A percentile compares a stretch with the other conserved stretches of the same genome.
phyloP scores from a whole-genome alignment of 2,888 invertebrate species.

The Caenorhabditis wallacei region DNA sequence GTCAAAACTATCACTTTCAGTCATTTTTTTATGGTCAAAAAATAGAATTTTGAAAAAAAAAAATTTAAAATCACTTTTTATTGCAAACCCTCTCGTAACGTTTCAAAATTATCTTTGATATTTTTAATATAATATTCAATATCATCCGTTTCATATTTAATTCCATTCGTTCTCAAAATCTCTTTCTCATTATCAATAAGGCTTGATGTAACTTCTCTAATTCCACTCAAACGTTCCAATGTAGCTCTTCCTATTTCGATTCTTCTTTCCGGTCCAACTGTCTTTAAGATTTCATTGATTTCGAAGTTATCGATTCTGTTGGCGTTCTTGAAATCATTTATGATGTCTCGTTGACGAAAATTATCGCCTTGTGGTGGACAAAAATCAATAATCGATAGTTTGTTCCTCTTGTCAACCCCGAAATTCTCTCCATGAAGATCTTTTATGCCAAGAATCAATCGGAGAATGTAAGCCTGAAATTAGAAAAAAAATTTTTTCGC shows the following conservation, averaged over 20 bases:
- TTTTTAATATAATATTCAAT: conserved; percentile 28
- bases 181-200: conserved; percentile 32
- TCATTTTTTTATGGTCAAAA: no score
- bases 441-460: conserved; percentile 14
- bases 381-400: conserved; percentile 32
- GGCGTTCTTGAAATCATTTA: no score
- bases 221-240: conserved; percentile 14
- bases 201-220: conserved; percentile 16
- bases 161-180: conserved; percentile 8
- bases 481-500: no score
- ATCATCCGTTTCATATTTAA: conserved; percentile 18
- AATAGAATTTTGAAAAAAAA: no score
- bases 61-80: no score
- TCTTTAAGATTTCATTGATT: background rate
- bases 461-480: conserved; percentile 35
- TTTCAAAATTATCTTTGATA: conserved; percentile 29
- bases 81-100: conserved; percentile 24
- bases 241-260: conserved; percentile 14
- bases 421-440: conserved; percentile 21
- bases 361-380: conserved; percentile 7
- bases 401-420: conserved; percentile 24
- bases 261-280: conserved; percentile 31
- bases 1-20: no score
- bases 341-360: no score
- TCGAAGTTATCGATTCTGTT: no score